Evolutionary conservation across 2,113 vertebrate species (phyloP).

Genomic region (human): GRCh38 chr16:65798501-65799000

Average conservation of each 20-base stretch:
- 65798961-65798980: neutral
- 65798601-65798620: neutral
- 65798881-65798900: constrained; percentile 3
- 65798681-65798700: constrained; percentile 46
- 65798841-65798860: neutral
- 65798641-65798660: neutral
- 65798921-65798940: neutral
- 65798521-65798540: neutral
- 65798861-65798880: neutral
- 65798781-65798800: constrained; percentile 18
- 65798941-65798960: neutral
- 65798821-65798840: neutral
- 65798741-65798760: neutral
- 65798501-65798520: neutral
- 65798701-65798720: constrained; percentile 35
- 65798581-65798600: neutral
- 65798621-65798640: neutral
- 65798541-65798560: neutral
- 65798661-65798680: constrained; percentile 23
- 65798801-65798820: constrained; percentile 7
- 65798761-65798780: neutral
- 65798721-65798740: neutral
- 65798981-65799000: neutral
- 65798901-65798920: neutral
- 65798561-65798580: neutral